A percentile compares a stretch with the other conserved stretches of the same genome.
phyloP scores from a whole-genome alignment of 2,888 invertebrate species.

The Sminthurinus aureus region DNA sequence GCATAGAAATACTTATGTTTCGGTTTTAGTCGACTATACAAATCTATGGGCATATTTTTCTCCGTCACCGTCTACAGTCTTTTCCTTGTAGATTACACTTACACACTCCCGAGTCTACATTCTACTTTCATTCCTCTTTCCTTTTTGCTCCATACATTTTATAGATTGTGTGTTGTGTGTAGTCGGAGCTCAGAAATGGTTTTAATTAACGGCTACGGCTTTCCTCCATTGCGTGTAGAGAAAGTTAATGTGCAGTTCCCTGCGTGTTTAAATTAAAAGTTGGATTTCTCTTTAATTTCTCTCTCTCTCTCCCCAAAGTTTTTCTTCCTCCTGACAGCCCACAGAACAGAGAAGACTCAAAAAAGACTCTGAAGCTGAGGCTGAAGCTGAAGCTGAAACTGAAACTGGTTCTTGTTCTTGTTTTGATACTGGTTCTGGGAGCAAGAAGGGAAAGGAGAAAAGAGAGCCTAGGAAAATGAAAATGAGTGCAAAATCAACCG shows the following conservation, averaged over 20 bases:
- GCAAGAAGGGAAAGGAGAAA: not conserved
- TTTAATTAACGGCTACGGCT: conserved; percentile 37
- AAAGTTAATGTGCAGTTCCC: conserved; percentile 32
- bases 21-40: not conserved
- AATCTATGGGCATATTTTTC: not conserved
- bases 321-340: not conserved
- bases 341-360: not conserved
- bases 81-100: not conserved
- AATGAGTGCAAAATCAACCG: too few species aligned
- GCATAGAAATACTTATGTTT: too few species aligned
- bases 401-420: too few species aligned
- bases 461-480: not conserved
- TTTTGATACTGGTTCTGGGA: too few species aligned
- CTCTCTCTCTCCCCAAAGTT: not conserved
- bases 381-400: too few species aligned
- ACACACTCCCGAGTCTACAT: too few species aligned
- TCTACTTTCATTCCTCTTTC: too few species aligned
- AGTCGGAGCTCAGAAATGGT: conserved; percentile 15
- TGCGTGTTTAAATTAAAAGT: conserved; percentile 32
- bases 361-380: too few species aligned
- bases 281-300: conserved; percentile 30
- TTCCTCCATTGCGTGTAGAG: conserved; percentile 27
- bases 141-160: not conserved
- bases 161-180: not conserved
- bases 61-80: not conserved